These are phyloP conservation scores for Penelope pileata DNA, from an alignment of 2,113 vertebrate species.

Conservation along the genomic window DNA sequence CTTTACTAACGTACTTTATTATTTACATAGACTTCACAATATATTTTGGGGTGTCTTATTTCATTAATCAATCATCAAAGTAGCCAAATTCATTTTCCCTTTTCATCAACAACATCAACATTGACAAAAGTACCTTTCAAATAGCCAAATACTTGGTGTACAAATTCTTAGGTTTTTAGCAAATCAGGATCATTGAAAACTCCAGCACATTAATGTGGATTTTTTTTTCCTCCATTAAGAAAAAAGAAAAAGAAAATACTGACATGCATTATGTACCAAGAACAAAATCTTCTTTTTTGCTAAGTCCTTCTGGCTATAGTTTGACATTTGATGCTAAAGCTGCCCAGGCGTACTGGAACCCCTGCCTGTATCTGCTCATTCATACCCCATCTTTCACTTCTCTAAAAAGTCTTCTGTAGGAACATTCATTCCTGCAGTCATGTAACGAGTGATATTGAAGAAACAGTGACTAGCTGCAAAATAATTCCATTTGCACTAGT, in stretches of 20 bases:
- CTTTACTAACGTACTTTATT: neutral
- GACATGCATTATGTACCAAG: neutral
- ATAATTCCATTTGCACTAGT: neutral
- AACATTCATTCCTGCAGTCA: neutral
- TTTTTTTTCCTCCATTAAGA: neutral
- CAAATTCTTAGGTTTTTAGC: neutral
- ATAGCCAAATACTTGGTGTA: neutral
- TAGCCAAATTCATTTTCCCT: neutral
- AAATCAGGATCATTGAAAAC: neutral
- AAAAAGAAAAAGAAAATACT: neutral
- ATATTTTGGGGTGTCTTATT: neutral
- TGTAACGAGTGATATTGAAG: neutral
- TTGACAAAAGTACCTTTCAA: neutral
- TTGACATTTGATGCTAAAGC: neutral
- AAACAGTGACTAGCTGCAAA: neutral
- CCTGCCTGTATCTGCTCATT: neutral
- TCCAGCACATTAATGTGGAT: neutral
- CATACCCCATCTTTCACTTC: neutral
- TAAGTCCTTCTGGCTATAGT: neutral
- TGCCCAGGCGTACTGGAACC: neutral
- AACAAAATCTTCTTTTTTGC: neutral
- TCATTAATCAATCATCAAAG: neutral
- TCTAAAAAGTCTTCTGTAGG: neutral
- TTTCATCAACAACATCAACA: neutral
- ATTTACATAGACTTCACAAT: neutral